A percentile compares a stretch with the other conserved stretches of the same genome.
Evolutionary conservation across 2,888 invertebrate species (phyloP).

Genomic region (Polyommatus iphigenia): DNA sequence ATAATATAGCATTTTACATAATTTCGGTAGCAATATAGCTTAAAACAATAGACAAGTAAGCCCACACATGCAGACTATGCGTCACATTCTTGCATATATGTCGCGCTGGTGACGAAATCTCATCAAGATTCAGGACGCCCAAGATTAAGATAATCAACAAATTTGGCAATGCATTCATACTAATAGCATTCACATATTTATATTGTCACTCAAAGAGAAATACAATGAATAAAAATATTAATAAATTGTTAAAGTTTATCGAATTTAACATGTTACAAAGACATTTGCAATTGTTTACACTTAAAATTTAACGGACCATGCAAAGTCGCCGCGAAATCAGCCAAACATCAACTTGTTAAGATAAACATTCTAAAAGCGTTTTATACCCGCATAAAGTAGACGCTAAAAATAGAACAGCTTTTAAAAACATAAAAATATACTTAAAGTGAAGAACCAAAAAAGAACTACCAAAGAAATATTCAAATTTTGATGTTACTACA

Average conservation of each 20-base stretch:
- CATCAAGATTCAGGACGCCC: constrained; percentile 37
- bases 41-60: constrained; percentile 43
- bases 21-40: constrained; percentile 37
- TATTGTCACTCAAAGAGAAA: background rate
- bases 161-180: constrained; percentile 32
- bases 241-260: background rate
- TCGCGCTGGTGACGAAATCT: constrained; percentile 37
- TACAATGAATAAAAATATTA: background rate
- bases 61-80: constrained; percentile 40
- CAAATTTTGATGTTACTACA: background rate
- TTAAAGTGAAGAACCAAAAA: background rate
- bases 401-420: constrained; percentile 36
- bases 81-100: constrained; percentile 43
- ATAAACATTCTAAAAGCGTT: constrained; percentile 43
- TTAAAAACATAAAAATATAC: background rate
- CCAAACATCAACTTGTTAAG: constrained; percentile 48
- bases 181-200: background rate
- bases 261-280: background rate
- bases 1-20: constrained; percentile 35
- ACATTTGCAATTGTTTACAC: background rate
- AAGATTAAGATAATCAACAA: constrained; percentile 39
- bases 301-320: constrained; percentile 46
- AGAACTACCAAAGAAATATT: background rate
- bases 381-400: constrained; percentile 36
- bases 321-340: constrained; percentile 48